These are phyloP conservation scores for Oscheius sp. DNA, from an alignment of 2,888 invertebrate species.

Conservation along the genomic window DNA sequence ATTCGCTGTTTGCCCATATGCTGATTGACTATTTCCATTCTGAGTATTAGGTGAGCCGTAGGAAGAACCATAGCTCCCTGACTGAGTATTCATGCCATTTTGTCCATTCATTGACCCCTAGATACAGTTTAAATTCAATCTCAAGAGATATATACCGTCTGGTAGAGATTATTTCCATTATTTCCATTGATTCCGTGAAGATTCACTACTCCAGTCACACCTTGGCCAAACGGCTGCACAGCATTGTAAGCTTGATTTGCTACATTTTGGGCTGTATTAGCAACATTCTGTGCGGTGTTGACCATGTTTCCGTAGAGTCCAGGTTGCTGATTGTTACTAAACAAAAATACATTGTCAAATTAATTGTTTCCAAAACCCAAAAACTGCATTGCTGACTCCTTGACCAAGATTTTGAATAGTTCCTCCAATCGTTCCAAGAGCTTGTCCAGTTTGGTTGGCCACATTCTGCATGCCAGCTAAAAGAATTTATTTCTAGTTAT, in stretches of 20 bases:
- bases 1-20: neutral
- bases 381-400: constrained; percentile 13
- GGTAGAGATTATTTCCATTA: constrained; percentile 40
- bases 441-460: neutral
- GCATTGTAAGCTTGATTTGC: constrained; percentile 1
- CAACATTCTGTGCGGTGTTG: neutral
- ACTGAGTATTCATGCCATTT: neutral
- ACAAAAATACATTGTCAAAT: neutral
- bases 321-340: constrained; percentile 2
- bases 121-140: neutral
- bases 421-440: neutral
- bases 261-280: neutral
- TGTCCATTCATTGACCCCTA: constrained; percentile 9
- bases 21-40: neutral
- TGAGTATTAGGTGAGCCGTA: neutral
- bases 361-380: constrained; percentile 1
- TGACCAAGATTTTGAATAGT: constrained; percentile 8
- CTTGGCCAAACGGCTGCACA: neutral
- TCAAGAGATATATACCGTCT: constrained; percentile 2
- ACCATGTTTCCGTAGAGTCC: constrained; percentile 12
- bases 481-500: neutral
- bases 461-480: neutral
- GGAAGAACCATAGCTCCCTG: neutral
- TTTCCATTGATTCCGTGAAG: constrained; percentile 48
- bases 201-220: constrained; percentile 46